These are phyloP conservation scores for Allacma fusca DNA, from an alignment of 2,888 invertebrate species.

Conservation along the genomic window DNA sequence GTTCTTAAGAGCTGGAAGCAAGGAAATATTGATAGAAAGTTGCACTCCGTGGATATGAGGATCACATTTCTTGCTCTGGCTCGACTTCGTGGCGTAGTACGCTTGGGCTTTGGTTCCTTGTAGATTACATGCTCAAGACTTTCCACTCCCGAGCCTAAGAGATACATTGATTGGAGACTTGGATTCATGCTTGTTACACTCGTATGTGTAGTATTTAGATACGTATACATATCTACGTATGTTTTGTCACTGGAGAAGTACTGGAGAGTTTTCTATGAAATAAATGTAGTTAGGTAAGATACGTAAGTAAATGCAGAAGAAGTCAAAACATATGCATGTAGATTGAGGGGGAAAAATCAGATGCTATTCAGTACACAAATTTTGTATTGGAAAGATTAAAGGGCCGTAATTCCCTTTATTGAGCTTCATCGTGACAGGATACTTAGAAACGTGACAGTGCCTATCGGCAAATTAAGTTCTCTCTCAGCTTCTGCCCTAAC, in stretches of 20 bases:
- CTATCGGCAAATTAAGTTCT: slow-evolving; percentile 25
- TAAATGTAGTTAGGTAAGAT: too few species aligned
- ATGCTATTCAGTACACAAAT: neutral
- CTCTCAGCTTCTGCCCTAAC: neutral
- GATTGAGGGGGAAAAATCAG: neutral
- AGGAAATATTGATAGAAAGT: neutral
- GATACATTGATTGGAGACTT: too few species aligned
- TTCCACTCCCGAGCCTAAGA: neutral
- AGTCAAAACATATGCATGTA: too few species aligned
- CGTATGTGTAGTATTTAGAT: too few species aligned
- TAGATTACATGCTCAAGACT: neutral
- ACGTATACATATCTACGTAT: too few species aligned
- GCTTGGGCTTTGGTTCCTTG: slow-evolving; percentile 17
- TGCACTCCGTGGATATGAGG: neutral
- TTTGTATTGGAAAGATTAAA: slow-evolving; percentile 31
- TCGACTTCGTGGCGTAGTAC: neutral
- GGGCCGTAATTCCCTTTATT: slow-evolving; percentile 31
- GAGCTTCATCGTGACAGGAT: slow-evolving; percentile 21
- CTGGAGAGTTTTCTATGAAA: too few species aligned
- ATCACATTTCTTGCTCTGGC: neutral
- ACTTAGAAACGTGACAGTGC: slow-evolving; percentile 29
- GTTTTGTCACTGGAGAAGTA: too few species aligned
- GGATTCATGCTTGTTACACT: too few species aligned
- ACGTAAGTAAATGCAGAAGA: too few species aligned
- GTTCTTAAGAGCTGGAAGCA: neutral